Percentiles rank a stretch among this genome's conserved stretches.
phyloP scores from a whole-genome alignment of 2,888 invertebrate species.

The Lycaena phlaeas region DNA sequence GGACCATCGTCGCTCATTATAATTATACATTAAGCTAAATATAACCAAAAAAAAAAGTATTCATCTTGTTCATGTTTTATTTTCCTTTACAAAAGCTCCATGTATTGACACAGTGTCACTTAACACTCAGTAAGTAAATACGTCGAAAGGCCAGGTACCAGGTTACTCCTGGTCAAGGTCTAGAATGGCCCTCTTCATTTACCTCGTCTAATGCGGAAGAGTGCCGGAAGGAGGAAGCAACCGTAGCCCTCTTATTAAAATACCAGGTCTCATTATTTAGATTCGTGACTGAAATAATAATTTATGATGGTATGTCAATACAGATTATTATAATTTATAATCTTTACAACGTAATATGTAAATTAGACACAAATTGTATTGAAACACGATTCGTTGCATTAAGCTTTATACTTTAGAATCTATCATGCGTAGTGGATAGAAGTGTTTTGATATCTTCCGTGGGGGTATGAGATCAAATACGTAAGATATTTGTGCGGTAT shows the following conservation, averaged over 20 bases:
- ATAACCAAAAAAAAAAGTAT: not conserved
- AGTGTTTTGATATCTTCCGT: too few relatives aligned
- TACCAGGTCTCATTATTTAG: conserved; percentile 12
- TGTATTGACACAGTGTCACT: conserved; percentile 1
- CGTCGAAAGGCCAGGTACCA: not conserved
- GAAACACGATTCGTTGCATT: not conserved
- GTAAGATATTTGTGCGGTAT: too few relatives aligned
- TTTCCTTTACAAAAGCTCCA: conserved; percentile 4
- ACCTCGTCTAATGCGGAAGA: conserved; percentile 27
- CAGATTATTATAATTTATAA: not conserved
- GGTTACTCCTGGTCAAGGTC: conserved; percentile 5
- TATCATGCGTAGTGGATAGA: too few relatives aligned
- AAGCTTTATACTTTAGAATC: too few relatives aligned
- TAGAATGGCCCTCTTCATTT: not conserved
- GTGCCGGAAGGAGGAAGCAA: conserved; percentile 39
- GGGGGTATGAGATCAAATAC: too few relatives aligned
- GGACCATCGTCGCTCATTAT: too few relatives aligned
- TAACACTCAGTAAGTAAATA: conserved; percentile 4
- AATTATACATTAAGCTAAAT: not conserved
- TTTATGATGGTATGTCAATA: not conserved
- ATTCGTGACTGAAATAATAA: conserved; percentile 10
- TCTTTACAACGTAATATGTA: too few relatives aligned
- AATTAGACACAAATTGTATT: not conserved
- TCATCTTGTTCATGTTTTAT: not conserved
- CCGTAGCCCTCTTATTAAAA: conserved; percentile 16